Conservation (phyloP, 2,888 invertebrate genomes). For the Drosophila neotestacea region DNA sequence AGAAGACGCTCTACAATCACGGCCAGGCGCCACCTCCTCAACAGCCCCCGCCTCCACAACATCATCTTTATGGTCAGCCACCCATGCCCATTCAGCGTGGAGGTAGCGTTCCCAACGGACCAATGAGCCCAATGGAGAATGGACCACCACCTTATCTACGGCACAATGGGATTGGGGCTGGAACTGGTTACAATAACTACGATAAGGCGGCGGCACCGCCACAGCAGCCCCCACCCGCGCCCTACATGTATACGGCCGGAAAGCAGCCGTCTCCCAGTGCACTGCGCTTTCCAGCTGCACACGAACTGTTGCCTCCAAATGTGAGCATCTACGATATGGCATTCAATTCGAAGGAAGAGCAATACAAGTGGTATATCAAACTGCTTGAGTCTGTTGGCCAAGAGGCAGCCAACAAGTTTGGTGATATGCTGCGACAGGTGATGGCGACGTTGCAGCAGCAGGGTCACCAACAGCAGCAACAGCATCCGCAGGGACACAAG, state of each 20-base stretch:
- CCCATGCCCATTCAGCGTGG: slow-evolving; percentile 79
- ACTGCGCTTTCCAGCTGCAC: slow-evolving; percentile 80
- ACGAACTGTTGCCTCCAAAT: slow-evolving; percentile 86
- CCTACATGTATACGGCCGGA: slow-evolving; percentile 62
- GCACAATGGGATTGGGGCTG: slow-evolving; percentile 65
- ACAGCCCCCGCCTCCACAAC: slow-evolving; percentile 62
- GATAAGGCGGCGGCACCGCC: slow-evolving; percentile 81
- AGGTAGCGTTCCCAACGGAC: slow-evolving; percentile 83
- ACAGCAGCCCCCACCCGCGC: slow-evolving; percentile 65
- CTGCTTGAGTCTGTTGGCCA: slow-evolving; percentile 86
- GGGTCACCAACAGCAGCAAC: slow-evolving; percentile 59
- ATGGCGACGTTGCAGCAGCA: slow-evolving; percentile 81
- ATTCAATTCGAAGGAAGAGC: slow-evolving; percentile 86
- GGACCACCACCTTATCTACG: slow-evolving; percentile 65
- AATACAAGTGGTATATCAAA: slow-evolving; percentile 87
- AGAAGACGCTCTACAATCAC: slow-evolving; percentile 79
- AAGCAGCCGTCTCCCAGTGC: slow-evolving; percentile 69
- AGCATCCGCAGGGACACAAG: slow-evolving; percentile 59
- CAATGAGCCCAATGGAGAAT: slow-evolving; percentile 84
- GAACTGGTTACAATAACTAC: slow-evolving; percentile 66
- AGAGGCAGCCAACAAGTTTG: slow-evolving; percentile 87
- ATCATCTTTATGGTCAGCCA: slow-evolving; percentile 71
- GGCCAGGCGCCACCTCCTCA: slow-evolving; percentile 69
- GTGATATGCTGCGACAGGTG: slow-evolving; percentile 84
- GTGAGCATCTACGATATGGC: slow-evolving; percentile 87